These are phyloP conservation scores for Diarsia dahlii DNA, from an alignment of 2,888 invertebrate genomes.

Conservation along the genomic window DNA sequence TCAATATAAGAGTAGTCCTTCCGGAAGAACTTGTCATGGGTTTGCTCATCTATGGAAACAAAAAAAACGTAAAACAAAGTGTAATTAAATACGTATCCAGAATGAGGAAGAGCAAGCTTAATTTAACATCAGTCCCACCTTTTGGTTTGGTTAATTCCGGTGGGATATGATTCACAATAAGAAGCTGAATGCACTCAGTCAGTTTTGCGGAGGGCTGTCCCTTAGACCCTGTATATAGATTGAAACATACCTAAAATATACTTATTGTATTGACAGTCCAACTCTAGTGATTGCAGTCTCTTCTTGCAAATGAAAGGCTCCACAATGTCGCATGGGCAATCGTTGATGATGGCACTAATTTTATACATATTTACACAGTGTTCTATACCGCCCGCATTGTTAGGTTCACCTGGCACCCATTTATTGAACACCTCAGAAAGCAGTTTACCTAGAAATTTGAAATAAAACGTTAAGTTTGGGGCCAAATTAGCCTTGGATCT, in stretches of 20 bases:
- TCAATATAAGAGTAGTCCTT: conserved; percentile 80
- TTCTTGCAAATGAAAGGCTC: conserved; percentile 81
- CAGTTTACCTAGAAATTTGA: conserved; percentile 44
- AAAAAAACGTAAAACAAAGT: neutral
- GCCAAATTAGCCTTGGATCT: no score
- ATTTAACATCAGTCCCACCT: neutral
- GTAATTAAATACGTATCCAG: neutral
- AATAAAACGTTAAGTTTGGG: neutral
- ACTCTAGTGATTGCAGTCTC: conserved; percentile 71
- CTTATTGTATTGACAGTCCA: conserved; percentile 78
- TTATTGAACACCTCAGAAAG: conserved; percentile 75
- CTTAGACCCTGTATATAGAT: neutral
- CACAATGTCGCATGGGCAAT: conserved; percentile 72
- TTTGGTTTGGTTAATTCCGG: neutral
- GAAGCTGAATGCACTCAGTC: no score
- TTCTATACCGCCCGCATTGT: conserved; percentile 72
- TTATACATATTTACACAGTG: conserved; percentile 71
- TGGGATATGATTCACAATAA: no score
- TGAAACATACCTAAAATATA: conserved; percentile 73
- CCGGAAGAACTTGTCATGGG: conserved; percentile 75
- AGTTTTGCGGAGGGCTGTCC: no score
- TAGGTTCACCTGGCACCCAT: conserved; percentile 67
- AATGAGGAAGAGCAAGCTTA: neutral
- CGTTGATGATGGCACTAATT: conserved; percentile 67
- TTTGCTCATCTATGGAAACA: conserved; percentile 73